Evolutionary conservation across 2,888 invertebrate genomes (phyloP).

Genomic region (Timema cristinae): DNA sequence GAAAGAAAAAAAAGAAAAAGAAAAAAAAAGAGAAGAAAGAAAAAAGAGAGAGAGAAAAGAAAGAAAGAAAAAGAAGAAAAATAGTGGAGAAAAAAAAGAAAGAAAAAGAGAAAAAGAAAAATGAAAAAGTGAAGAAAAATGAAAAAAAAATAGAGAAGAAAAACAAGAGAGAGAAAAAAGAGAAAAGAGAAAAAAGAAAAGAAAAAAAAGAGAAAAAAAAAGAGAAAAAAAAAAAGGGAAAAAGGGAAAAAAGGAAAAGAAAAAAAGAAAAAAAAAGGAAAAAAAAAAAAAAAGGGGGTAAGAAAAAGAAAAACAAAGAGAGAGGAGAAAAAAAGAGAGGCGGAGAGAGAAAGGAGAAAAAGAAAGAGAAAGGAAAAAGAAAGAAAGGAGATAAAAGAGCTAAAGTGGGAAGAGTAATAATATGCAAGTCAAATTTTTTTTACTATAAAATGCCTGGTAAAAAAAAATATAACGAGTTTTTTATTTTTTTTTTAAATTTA

Average conservation of each 20-base stretch:
- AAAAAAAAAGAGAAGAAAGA: no score
- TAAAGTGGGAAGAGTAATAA: background rate
- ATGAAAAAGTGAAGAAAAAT: no score
- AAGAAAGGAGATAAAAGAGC: background rate
- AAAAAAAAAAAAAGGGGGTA: background rate
- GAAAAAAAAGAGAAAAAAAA: background rate
- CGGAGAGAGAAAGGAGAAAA: background rate
- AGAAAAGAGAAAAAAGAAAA: background rate
- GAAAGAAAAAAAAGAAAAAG: no score
- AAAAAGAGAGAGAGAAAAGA: no score
- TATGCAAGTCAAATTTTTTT: background rate
- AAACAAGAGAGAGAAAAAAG: background rate
- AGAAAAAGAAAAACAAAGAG: background rate
- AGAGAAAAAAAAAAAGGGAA: background rate
- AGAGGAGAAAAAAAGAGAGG: conserved; percentile 1
- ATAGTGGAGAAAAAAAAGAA: no score
- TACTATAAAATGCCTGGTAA: no score
- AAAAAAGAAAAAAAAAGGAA: background rate
- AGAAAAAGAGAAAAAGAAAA: background rate
- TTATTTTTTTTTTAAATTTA: no score
- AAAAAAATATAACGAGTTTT: no score
- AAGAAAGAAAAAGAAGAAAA: no score
- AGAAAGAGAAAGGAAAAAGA: background rate
- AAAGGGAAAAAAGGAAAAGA: background rate
- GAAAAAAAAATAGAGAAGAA: background rate